Percentiles rank a stretch among this genome's conserved stretches.
Conservation (phyloP, 2,888 invertebrate genomes). For the Eretmocerus hayati region DNA sequence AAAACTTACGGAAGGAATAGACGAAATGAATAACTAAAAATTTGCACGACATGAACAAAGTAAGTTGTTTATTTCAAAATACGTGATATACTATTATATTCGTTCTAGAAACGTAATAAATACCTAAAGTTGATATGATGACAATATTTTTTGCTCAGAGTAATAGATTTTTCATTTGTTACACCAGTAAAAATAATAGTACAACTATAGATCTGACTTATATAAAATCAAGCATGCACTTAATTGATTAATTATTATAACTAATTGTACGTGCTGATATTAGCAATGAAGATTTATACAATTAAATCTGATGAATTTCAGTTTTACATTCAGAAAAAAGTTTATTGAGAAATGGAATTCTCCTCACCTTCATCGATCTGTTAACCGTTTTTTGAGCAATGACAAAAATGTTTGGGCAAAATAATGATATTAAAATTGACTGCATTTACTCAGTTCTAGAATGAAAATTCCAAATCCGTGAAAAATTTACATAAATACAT, state of each 20-base stretch:
- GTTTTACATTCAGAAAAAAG: constrained; percentile 21
- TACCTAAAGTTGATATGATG: too few relatives aligned
- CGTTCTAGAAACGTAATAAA: too few relatives aligned
- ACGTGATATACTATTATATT: constrained; percentile 19
- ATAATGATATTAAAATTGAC: background rate
- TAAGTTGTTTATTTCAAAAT: constrained; percentile 18
- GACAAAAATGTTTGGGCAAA: constrained; percentile 8
- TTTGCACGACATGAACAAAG: constrained; percentile 18
- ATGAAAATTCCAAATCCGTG: constrained; percentile 19
- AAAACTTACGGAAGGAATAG: too few relatives aligned
- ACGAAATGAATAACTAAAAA: constrained; percentile 11
- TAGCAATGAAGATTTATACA: constrained; percentile 22
- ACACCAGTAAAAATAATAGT: constrained; percentile 12
- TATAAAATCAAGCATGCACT: constrained; percentile 24
- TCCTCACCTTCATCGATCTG: too few relatives aligned
- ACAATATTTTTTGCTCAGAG: too few relatives aligned
- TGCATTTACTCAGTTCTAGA: constrained; percentile 6
- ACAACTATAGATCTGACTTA: constrained; percentile 20
- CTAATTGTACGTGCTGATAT: constrained; percentile 19
- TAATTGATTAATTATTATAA: constrained; percentile 16
- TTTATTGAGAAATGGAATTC: constrained; percentile 1
- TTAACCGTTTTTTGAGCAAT: constrained; percentile 12
- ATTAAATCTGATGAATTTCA: constrained; percentile 18
- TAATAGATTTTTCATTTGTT: too few relatives aligned
- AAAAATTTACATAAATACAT: constrained; percentile 22